A percentile compares a stretch with the other conserved stretches of the same genome.
These are phyloP conservation scores for Mayetiola destructor DNA, from an alignment of 2,888 invertebrate species.

Conservation along the genomic window DNA sequence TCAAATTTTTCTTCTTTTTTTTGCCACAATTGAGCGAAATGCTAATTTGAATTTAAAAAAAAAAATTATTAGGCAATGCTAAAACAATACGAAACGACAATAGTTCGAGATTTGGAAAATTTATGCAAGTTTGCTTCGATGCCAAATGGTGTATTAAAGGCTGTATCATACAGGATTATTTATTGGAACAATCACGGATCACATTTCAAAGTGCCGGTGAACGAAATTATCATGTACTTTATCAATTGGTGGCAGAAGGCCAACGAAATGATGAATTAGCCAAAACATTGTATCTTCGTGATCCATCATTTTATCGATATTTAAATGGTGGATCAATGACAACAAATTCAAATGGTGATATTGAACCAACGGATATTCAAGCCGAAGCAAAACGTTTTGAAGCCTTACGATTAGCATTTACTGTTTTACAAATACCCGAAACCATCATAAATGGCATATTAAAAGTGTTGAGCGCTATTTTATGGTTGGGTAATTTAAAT, in stretches of 20 bases:
- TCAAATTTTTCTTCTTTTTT: conserved; percentile 13
- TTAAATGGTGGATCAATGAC: conserved; percentile 55
- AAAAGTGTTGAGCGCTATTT: conserved; percentile 70
- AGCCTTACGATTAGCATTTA: conserved; percentile 73
- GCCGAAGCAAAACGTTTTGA: conserved; percentile 60
- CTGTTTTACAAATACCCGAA: conserved; percentile 71
- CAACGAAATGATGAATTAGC: conserved; percentile 64
- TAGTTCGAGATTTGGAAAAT: conserved; percentile 87
- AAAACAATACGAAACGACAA: conserved; percentile 89
- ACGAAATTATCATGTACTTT: conserved; percentile 84
- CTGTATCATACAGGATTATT: conserved; percentile 80
- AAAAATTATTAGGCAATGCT: conserved; percentile 56
- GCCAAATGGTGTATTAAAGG: conserved; percentile 78
- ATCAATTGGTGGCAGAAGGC: conserved; percentile 77
- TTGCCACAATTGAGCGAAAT: neutral
- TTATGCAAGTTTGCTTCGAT: conserved; percentile 87
- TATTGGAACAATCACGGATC: conserved; percentile 78
- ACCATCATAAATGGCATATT: conserved; percentile 82
- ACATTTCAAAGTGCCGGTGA: conserved; percentile 79
- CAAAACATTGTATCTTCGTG: conserved; percentile 54
- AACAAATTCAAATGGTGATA: conserved; percentile 53
- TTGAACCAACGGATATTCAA: conserved; percentile 48
- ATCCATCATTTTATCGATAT: conserved; percentile 67
- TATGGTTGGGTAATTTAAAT: conserved; percentile 79
- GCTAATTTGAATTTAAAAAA: neutral